phyloP scores from a whole-genome alignment of 2,797 vertebrate genomes.

The Fringilla coelebs region DNA sequence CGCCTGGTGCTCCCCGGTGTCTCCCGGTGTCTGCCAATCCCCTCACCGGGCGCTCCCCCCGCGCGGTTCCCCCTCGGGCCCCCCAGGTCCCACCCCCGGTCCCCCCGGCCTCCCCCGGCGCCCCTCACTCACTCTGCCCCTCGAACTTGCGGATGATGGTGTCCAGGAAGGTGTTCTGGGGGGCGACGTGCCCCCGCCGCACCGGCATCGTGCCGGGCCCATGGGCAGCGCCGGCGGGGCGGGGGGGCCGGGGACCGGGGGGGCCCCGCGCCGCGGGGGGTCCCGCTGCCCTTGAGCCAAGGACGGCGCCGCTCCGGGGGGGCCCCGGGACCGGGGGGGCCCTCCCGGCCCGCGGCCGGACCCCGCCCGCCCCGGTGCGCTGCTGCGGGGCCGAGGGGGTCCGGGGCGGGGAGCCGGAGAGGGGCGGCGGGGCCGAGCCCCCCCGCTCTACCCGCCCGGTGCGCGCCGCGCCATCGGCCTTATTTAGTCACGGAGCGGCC shows the following conservation, averaged over 20 bases:
- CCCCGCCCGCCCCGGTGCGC: background rate
- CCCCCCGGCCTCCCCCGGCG: too few species aligned
- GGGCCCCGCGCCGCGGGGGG: background rate
- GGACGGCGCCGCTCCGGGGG: background rate
- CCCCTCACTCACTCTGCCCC: slow-evolving; percentile 86
- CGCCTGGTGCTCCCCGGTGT: background rate
- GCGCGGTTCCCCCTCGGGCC: background rate
- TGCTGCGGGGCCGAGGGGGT: background rate
- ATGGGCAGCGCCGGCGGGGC: too few species aligned
- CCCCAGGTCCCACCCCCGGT: background rate
- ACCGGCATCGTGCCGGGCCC: too few species aligned
- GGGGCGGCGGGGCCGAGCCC: background rate
- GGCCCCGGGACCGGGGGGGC: background rate
- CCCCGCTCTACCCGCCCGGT: background rate
- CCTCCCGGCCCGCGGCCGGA: background rate
- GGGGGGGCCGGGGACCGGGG: background rate
- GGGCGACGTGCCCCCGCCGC: too few species aligned
- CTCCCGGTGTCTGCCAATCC: too few species aligned
- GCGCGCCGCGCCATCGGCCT: background rate
- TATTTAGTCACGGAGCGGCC: background rate
- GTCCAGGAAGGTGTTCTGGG: slow-evolving; percentile 73
- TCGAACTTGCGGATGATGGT: slow-evolving; percentile 97
- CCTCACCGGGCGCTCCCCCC: background rate
- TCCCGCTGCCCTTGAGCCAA: slow-evolving; percentile 6
- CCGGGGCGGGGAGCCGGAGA: background rate